Conservation (phyloP, 2,888 invertebrate genomes). For the Lasiommata megera region DNA sequence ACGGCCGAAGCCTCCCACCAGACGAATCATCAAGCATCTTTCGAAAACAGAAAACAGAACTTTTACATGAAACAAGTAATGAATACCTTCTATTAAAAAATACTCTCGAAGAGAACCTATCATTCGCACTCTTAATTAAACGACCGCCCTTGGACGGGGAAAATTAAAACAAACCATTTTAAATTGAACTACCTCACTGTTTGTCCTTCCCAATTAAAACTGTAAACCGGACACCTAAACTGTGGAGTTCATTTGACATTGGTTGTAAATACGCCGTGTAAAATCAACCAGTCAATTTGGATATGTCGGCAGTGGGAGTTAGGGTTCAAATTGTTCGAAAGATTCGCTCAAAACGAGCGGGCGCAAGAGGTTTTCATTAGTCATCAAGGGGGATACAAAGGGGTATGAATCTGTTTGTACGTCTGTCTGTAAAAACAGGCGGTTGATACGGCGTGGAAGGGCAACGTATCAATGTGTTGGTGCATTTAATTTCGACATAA, state of each 20-base stretch:
- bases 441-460: constrained; percentile 64
- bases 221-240: constrained; percentile 39
- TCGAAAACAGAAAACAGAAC: too few species aligned
- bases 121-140: constrained; percentile 75
- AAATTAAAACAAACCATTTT: constrained; percentile 59
- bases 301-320: constrained; percentile 13
- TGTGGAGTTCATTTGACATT: constrained; percentile 48
- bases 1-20: too few species aligned
- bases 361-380: constrained; percentile 58
- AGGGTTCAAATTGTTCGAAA: constrained; percentile 26
- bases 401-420: constrained; percentile 59
- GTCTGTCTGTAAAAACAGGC: constrained; percentile 66
- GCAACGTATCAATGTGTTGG: constrained; percentile 41
- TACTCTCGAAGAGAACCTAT: constrained; percentile 51
- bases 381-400: constrained; percentile 61
- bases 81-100: constrained; percentile 24
- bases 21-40: too few species aligned
- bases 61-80: too few species aligned
- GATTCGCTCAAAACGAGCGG: constrained; percentile 8
- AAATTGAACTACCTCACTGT: constrained; percentile 42
- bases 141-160: constrained; percentile 48
- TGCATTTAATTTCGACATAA: constrained; percentile 54
- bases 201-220: constrained; percentile 30
- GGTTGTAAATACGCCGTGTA: constrained; percentile 36
- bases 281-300: constrained; percentile 12